These are phyloP conservation scores for Trematomus bernacchii DNA, from an alignment of 2,797 vertebrate species.

Conservation along the genomic window DNA sequence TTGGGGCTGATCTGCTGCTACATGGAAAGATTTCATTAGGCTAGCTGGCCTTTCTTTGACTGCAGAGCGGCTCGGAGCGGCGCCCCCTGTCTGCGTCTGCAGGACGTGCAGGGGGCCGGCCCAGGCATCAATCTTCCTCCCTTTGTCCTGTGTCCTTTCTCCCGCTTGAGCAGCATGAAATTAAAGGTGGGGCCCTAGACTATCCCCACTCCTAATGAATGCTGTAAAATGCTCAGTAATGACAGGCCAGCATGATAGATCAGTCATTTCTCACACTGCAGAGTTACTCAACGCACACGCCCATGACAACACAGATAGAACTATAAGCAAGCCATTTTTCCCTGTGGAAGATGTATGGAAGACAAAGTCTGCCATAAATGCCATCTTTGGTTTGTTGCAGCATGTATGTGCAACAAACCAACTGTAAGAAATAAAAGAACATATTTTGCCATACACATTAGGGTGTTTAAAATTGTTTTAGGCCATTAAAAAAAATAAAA, in stretches of 20 bases:
- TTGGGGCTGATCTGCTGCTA: slow-evolving; percentile 85
- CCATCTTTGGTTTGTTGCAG: background rate
- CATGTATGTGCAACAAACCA: background rate
- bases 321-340: slow-evolving; percentile 25
- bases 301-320: slow-evolving; percentile 34
- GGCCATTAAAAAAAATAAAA: too few species aligned
- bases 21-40: slow-evolving; percentile 82
- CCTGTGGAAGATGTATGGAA: slow-evolving; percentile 1
- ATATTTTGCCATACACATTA: too few species aligned
- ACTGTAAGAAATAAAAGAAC: too few species aligned
- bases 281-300: slow-evolving; percentile 48
- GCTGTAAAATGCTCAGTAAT: slow-evolving; percentile 83
- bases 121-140: slow-evolving; percentile 80
- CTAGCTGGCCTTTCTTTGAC: slow-evolving; percentile 55
- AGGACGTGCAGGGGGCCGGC: slow-evolving; percentile 52
- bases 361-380: slow-evolving; percentile 14
- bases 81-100: slow-evolving; percentile 71
- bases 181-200: slow-evolving; percentile 83
- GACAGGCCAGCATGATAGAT: slow-evolving; percentile 78
- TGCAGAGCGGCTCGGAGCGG: slow-evolving; percentile 23
- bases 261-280: slow-evolving; percentile 75
- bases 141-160: slow-evolving; percentile 85
- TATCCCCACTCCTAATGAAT: slow-evolving; percentile 76
- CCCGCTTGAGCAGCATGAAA: slow-evolving; percentile 85
- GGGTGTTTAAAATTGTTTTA: too few species aligned